These are phyloP conservation scores for Thripadectes ignobilis DNA, from an alignment of 2,797 vertebrate species.

Conservation along the genomic window DNA sequence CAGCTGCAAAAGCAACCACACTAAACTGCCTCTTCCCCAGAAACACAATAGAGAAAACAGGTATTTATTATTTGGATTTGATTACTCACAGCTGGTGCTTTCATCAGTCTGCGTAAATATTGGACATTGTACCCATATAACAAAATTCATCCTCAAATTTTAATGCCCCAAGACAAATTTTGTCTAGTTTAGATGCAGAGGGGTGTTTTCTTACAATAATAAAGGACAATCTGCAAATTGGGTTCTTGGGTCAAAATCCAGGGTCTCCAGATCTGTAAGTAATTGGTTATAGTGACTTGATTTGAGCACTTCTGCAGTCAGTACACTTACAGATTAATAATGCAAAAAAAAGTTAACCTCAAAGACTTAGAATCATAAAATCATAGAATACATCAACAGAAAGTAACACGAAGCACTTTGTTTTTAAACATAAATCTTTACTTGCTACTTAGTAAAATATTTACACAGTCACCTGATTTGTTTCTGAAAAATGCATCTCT, in stretches of 20 bases:
- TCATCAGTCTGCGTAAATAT: conserved; percentile 17
- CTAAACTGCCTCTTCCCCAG: not conserved
- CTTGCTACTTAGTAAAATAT: not conserved
- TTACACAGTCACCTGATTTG: not conserved
- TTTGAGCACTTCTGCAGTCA: not conserved
- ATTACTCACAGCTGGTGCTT: conserved; percentile 2
- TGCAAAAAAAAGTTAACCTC: not conserved
- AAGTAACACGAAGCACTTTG: not conserved
- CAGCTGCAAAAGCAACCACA: not conserved
- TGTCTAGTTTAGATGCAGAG: not conserved
- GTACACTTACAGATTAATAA: not conserved
- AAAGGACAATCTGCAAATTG: not conserved
- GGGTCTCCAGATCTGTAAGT: not conserved
- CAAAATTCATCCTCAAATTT: not conserved
- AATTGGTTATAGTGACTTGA: not conserved
- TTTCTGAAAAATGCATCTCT: not conserved
- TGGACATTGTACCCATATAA: not conserved
- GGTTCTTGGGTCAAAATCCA: not conserved
- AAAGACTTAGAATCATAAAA: not conserved
- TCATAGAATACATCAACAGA: not conserved
- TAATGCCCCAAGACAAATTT: not conserved
- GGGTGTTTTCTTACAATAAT: not conserved
- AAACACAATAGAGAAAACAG: not conserved
- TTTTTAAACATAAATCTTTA: not conserved
- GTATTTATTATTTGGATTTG: not conserved